These are phyloP conservation scores for Spicauda simplicius DNA, from an alignment of 2,888 invertebrate species.

Conservation along the genomic window DNA sequence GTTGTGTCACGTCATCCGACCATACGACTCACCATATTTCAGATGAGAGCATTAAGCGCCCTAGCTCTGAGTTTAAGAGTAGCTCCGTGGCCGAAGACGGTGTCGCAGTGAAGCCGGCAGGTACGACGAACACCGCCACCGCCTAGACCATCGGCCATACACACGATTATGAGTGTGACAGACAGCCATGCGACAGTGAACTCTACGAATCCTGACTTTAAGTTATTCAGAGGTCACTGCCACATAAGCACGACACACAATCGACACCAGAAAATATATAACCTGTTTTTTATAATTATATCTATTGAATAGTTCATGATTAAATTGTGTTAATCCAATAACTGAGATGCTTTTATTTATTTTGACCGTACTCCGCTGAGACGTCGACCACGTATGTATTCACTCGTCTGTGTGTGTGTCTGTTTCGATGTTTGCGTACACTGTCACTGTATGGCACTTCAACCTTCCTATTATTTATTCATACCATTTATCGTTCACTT, in stretches of 20 bases:
- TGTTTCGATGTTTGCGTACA: constrained; percentile 82
- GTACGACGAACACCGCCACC: constrained; percentile 76
- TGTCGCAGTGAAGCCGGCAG: constrained; percentile 74
- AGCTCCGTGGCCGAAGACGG: constrained; percentile 79
- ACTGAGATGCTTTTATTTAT: constrained; percentile 84
- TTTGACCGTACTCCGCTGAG: constrained; percentile 84
- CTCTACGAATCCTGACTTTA: constrained; percentile 55
- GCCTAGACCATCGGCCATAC: constrained; percentile 78
- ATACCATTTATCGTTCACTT: constrained; percentile 73
- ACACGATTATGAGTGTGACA: constrained; percentile 74
- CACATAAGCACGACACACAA: constrained; percentile 79
- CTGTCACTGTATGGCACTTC: constrained; percentile 78
- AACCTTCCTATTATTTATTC: constrained; percentile 59
- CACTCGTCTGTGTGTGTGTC: constrained; percentile 81
- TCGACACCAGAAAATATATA: constrained; percentile 78
- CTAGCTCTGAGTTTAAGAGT: constrained; percentile 94
- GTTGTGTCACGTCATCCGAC: constrained; percentile 67
- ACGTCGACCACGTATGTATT: constrained; percentile 84
- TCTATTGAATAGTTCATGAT: constrained; percentile 82
- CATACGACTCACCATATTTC: constrained; percentile 80
- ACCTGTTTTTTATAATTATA: constrained; percentile 81
- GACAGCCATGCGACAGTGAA: constrained; percentile 75
- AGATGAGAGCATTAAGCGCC: constrained; percentile 93
- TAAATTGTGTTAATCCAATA: constrained; percentile 85
- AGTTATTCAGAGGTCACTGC: constrained; percentile 69